Conservation (phyloP, 1,140 invertebrate genomes). For the Gryllus bimaculatus region DNA sequence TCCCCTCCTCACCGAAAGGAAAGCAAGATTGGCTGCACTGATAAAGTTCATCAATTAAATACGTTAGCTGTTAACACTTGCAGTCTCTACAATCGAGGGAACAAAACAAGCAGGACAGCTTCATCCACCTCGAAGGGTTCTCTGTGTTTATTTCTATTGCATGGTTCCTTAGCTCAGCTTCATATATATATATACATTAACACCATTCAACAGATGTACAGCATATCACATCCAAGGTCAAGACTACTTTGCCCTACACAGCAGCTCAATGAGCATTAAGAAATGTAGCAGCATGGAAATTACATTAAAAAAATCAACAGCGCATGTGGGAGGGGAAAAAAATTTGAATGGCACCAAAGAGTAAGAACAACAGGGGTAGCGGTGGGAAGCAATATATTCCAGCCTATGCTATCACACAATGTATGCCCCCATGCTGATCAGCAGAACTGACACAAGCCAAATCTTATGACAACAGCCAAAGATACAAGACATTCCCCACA, state of each 20-base stretch:
- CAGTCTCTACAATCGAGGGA: background rate
- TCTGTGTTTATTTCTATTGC: background rate
- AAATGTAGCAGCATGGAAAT: background rate
- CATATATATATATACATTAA: background rate
- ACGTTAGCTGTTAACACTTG: background rate
- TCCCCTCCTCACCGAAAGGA: background rate
- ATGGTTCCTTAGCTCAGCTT: background rate
- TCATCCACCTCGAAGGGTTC: background rate
- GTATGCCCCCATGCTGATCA: background rate
- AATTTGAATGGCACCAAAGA: background rate
- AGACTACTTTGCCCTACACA: background rate
- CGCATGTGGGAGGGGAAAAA: background rate
- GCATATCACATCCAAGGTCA: background rate
- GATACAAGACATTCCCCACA: background rate
- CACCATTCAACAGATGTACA: slow-evolving; percentile 1
- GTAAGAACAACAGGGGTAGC: background rate
- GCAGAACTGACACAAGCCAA: background rate
- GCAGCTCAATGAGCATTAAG: background rate
- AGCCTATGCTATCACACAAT: background rate
- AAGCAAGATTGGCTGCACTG: background rate
- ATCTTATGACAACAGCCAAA: background rate
- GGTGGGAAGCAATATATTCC: background rate
- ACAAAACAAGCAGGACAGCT: background rate
- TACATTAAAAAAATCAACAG: background rate
- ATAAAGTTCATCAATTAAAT: background rate